Percentiles rank a stretch among this genome's conserved stretches.
phyloP scores from a whole-genome alignment of 2,888 invertebrate genomes.

The Asteroscopus sphinx region DNA sequence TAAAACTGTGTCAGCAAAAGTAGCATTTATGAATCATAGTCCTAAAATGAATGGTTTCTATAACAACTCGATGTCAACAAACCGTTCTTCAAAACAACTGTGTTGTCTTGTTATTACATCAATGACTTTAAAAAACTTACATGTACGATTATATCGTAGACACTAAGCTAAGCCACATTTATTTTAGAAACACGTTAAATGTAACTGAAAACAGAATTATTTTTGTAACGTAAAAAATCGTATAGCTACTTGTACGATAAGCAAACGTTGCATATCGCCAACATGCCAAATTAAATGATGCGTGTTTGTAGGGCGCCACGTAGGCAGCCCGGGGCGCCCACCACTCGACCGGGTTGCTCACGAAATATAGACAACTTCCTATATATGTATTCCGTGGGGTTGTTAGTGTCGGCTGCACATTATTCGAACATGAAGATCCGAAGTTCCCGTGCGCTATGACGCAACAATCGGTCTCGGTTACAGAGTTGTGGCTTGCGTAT shows the following conservation, averaged over 20 bases:
- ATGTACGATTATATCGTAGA: constrained; percentile 1
- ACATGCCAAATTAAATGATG: constrained; percentile 32
- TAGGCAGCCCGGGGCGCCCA: constrained; percentile 6
- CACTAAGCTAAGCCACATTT: constrained; percentile 22
- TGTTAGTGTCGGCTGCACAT: constrained; percentile 21
- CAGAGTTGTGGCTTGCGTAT: constrained; percentile 64
- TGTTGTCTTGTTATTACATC: constrained; percentile 6
- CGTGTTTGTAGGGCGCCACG: constrained; percentile 11
- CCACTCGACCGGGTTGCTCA: constrained; percentile 32
- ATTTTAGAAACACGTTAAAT: constrained; percentile 25
- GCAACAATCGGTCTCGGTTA: constrained; percentile 71
- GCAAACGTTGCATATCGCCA: constrained; percentile 15
- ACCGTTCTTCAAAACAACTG: constrained; percentile 18
- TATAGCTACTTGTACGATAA: constrained; percentile 14
- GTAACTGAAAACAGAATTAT: constrained; percentile 27
- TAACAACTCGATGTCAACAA: constrained; percentile 58
- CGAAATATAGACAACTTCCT: no score
- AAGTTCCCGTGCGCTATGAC: constrained; percentile 61
- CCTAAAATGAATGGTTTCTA: constrained; percentile 55
- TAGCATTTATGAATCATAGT: constrained; percentile 39
- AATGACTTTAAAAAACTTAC: constrained; percentile 1
- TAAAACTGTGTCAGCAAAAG: constrained; percentile 30
- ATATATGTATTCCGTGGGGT: no score
- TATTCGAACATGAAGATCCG: constrained; percentile 25
- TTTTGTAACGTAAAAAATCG: constrained; percentile 29